Base-by-base conservation (phyloP, 2,113 vertebrate species). In the Pterophyllum scalare region DNA sequence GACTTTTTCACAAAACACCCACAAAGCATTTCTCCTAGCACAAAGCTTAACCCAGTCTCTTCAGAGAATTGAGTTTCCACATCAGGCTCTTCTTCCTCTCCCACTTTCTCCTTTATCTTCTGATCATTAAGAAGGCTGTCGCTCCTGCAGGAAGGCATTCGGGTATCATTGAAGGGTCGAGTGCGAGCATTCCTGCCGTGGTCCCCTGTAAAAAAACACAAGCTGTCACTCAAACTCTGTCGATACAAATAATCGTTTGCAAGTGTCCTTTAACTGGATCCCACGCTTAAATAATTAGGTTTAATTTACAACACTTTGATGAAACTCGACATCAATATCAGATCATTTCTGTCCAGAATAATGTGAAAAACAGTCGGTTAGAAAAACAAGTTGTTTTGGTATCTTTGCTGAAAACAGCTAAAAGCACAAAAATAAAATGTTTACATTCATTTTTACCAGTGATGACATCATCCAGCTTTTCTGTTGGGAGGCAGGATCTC, bases 401-500 rank as follows among this genome's bases (percentile, higher is more conserved):
- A 19, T 28, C 24, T 7, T 49, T 70, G 15, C 64, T 49, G 24
- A 70, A 70, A 49, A 67, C 13, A 46, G 46, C 38, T 19, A 38
- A 7, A 26, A 67, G 26, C 22, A 22, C 8, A 46, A 49, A 20
- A 70, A 1, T 0, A 6, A 6, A 49, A 0, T 20, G 13, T 28
- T 61, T 28, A 19, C 19, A 20, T 28, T 28, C 15, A 20, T 31
- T 52, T 17, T 70, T 1, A 1, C 8, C 40, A 1, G 43, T 13
- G 6, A 70, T 70, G 46, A 49, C 9, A 13, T 52, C 43, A 49
- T 49, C 15, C 46, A 49, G 43, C 3, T 5, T 5, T 14, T 15
- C 13, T 46, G 43, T 10, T 15, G 43, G 43, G 13, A 15, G 43
- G 6, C 14, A 15, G 3, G 5, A 5, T 15, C 13, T 46, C 43